Percentiles rank a stretch among this genome's conserved stretches.
Evolutionary conservation across 2,888 invertebrate species (phyloP).

Genomic region (Steromphala cineraria): DNA sequence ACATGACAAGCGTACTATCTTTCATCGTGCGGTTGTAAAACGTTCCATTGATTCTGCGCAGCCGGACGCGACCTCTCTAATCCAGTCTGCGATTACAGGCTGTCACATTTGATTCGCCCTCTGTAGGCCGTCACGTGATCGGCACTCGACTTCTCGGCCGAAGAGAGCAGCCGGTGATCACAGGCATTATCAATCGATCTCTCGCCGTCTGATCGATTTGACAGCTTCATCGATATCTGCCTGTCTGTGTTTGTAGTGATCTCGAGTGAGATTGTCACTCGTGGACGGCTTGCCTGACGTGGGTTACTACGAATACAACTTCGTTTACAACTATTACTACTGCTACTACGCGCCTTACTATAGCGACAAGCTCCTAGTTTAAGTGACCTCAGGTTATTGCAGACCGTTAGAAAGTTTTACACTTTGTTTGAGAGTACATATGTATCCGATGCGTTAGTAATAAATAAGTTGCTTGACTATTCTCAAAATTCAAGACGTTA

Average conservation of each 20-base stretch:
- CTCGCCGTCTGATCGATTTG: not conserved
- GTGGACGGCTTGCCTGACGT: not conserved
- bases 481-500: too few relatives aligned
- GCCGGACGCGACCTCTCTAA: slow-evolving; percentile 7
- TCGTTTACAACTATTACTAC: not conserved
- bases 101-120: not conserved
- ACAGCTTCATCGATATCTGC: not conserved
- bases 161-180: not conserved
- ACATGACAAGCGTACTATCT: not conserved
- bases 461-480: too few relatives aligned
- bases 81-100: not conserved
- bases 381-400: too few relatives aligned
- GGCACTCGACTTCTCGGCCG: not conserved
- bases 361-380: too few relatives aligned
- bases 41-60: not conserved
- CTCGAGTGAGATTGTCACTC: too few relatives aligned
- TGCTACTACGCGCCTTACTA: not conserved
- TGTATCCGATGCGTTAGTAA: too few relatives aligned
- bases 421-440: too few relatives aligned
- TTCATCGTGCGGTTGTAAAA: not conserved
- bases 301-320: not conserved
- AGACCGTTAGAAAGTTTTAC: too few relatives aligned
- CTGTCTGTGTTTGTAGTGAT: not conserved
- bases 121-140: slow-evolving; percentile 5
- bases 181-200: slow-evolving; percentile 11